phyloP scores from a whole-genome alignment of 2,888 invertebrate species.

The Acronicta aceris region DNA sequence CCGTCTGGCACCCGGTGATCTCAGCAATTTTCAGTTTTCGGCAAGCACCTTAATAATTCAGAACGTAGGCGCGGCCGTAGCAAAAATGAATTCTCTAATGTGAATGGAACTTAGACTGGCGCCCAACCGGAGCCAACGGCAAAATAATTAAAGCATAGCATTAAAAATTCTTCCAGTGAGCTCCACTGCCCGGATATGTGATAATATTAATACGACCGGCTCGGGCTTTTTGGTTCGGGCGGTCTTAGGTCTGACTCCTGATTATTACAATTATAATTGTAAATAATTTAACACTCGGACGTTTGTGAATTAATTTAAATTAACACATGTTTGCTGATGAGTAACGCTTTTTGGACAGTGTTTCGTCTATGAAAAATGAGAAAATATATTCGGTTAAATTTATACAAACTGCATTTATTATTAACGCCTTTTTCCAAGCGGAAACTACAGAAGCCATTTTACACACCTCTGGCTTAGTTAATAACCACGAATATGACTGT shows the following conservation, averaged over 20 bases:
- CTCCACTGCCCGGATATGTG: conserved; percentile 85
- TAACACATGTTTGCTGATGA: conserved; percentile 54
- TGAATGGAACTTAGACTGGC: conserved; percentile 85
- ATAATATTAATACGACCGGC: conserved; percentile 85
- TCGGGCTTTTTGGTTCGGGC: conserved; percentile 62
- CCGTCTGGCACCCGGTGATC: conserved; percentile 73
- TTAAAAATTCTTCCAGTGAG: conserved; percentile 88
- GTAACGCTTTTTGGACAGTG: conserved; percentile 15
- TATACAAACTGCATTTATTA: no score
- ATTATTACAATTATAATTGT: conserved; percentile 62
- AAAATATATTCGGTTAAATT: not conserved
- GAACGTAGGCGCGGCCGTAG: conserved; percentile 63
- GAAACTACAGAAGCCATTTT: no score
- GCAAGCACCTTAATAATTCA: conserved; percentile 72
- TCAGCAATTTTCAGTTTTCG: conserved; percentile 87
- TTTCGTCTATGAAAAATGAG: conserved; percentile 1
- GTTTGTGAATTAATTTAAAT: conserved; percentile 59
- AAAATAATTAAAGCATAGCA: conserved; percentile 89
- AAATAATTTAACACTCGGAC: conserved; percentile 58
- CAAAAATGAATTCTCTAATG: conserved; percentile 89
- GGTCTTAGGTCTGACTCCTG: conserved; percentile 60
- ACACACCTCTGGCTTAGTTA: no score
- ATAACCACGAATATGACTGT: no score
- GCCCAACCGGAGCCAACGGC: conserved; percentile 72
- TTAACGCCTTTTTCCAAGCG: no score